These are phyloP conservation scores for Notiomystis cincta DNA, from an alignment of 2,113 vertebrate species.

Conservation along the genomic window DNA sequence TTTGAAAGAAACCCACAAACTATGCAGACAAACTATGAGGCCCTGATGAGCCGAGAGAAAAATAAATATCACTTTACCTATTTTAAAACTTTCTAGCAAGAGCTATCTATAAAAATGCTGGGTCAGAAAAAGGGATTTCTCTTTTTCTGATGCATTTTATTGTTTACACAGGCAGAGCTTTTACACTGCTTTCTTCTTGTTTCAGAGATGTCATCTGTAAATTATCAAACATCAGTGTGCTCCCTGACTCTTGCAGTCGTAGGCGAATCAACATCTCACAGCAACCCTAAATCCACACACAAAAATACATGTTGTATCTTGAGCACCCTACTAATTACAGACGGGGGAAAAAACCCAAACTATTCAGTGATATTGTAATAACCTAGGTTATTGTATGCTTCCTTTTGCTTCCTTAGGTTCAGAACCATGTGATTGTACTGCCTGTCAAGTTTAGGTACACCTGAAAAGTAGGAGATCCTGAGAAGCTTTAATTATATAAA, in stretches of 20 bases:
- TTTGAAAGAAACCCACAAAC: background rate
- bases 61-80: background rate
- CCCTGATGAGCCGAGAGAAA: background rate
- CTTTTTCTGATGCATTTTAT: background rate
- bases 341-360: accelerated
- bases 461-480: background rate
- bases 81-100: background rate
- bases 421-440: background rate
- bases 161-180: background rate
- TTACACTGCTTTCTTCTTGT: background rate
- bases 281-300: background rate
- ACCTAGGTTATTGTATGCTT: background rate
- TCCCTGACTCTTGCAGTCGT: background rate
- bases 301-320: background rate
- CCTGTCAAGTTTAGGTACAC: background rate
- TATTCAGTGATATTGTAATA: background rate
- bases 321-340: background rate
- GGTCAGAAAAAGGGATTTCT: background rate
- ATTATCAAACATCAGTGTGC: background rate
- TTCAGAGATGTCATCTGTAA: background rate
- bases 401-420: background rate
- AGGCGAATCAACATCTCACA: background rate
- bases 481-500: background rate
- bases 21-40: background rate
- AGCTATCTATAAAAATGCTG: background rate